phyloP scores from a whole-genome alignment of 2,797 vertebrate species.

The Lutjanus argentimaculatus region DNA sequence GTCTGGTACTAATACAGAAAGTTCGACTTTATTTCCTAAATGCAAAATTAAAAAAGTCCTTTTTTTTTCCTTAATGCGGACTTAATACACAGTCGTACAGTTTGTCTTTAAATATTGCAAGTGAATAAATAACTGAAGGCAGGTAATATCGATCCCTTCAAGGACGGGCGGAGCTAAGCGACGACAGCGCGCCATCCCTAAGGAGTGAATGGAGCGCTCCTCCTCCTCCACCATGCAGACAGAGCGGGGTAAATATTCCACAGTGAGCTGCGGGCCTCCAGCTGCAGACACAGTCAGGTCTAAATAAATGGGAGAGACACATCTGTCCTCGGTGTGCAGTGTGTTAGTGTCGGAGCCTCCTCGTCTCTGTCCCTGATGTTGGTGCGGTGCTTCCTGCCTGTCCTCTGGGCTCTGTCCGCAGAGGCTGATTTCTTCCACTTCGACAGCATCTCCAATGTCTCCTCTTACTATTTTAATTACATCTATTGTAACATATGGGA shows the following conservation, averaged over 20 bases:
- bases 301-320: constrained; percentile 42
- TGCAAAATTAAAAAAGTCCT: too few species aligned
- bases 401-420: constrained; percentile 76
- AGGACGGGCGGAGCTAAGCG: neutral
- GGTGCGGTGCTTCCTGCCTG: constrained; percentile 64
- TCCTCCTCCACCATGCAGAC: neutral
- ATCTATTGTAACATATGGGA: constrained; percentile 90
- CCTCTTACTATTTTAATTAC: constrained; percentile 89
- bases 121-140: accelerated
- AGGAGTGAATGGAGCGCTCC: neutral
- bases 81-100: too few species aligned
- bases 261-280: neutral
- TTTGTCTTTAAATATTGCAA: too few species aligned
- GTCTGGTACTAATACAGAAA: too few species aligned
- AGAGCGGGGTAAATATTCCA: neutral
- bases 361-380: constrained; percentile 69
- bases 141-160: accelerated
- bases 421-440: constrained; percentile 84
- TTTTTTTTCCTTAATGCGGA: too few species aligned
- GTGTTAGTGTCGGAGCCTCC: constrained; percentile 2
- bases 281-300: neutral
- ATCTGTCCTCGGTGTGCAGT: neutral
- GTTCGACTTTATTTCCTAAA: too few species aligned
- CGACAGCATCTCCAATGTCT: constrained; percentile 86
- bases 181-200: accelerated